Percentiles rank a stretch among this genome's conserved stretches.
These are phyloP conservation scores for Chrysodeixis includens DNA, from an alignment of 2,888 invertebrate species.

Conservation along the genomic window DNA sequence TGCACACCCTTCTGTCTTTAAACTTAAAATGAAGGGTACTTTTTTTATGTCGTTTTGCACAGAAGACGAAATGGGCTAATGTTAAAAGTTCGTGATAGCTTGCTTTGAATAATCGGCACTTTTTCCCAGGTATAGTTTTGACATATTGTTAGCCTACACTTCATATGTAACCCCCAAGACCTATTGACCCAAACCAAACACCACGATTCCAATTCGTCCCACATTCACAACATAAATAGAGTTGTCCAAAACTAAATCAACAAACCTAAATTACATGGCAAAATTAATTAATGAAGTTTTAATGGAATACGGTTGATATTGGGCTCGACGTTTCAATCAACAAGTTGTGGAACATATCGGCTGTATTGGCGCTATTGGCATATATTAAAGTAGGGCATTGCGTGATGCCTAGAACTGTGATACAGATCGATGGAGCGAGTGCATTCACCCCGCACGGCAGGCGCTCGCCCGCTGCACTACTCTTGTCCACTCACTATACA, in stretches of 20 bases:
- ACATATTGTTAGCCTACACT: background rate
- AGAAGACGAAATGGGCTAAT: background rate
- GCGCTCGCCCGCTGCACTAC: background rate
- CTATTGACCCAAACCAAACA: too few relatives aligned
- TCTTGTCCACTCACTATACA: background rate
- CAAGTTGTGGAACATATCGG: slow-evolving; percentile 32
- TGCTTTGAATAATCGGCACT: too few relatives aligned
- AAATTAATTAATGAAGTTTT: slow-evolving; percentile 5
- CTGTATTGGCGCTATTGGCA: slow-evolving; percentile 26
- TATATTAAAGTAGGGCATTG: slow-evolving; percentile 30
- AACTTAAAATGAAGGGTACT: too few relatives aligned
- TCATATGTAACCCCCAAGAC: background rate
- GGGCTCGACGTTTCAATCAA: slow-evolving; percentile 35
- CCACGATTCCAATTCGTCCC: background rate
- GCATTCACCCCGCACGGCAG: slow-evolving; percentile 48
- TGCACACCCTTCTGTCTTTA: too few relatives aligned
- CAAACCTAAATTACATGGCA: slow-evolving; percentile 6
- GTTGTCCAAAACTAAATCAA: slow-evolving; percentile 2
- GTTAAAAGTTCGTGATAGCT: too few relatives aligned
- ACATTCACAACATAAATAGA: slow-evolving; percentile 1
- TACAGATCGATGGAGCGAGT: slow-evolving; percentile 58
- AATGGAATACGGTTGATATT: slow-evolving; percentile 20
- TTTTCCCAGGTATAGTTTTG: background rate
- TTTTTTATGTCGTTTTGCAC: background rate
- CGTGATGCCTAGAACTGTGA: slow-evolving; percentile 37